Evolutionary conservation across 2,113 vertebrate species (phyloP), one percentile per base, ranked within the genome.

Genomic region (Rhinopithecus roxellana): DNA sequence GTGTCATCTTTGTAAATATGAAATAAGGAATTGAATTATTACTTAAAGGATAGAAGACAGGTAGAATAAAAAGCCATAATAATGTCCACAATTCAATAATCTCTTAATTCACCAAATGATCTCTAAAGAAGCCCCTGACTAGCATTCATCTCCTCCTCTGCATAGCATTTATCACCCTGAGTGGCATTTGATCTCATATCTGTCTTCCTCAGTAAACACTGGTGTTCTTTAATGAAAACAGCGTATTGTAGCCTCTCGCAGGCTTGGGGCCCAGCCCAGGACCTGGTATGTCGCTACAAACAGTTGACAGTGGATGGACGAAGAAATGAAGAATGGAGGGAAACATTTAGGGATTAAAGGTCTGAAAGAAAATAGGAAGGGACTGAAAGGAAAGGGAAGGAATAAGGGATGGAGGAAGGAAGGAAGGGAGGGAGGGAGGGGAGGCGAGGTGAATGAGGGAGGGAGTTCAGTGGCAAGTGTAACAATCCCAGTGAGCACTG

Each of bases 361-460:
- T 23, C n/a, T 27, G 35, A 32, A 90, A 74, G 86, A 50, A 79
- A 72, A 22, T 25, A 18, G 23, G 9, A 13, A n/a, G 1, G 20
- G 9, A 48, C 27, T 32, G 61, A 64, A 30, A 4, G 13, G 6
- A 5, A 35, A 45, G 9, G 8, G 27, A 10, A 25, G 16, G 27
- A 70, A 18, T 9, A 8, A 35, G 8, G 23, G 25, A 50, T 64
- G 25, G 11, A 6, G 32, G 7, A 7, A 38, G 27, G 17, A 17
- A 74, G 40, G 18, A 3, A 35, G 32, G 64, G 0, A 17, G 43
- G 9, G 8, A 43, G 1, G 35, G 6, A 20, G 18, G 4, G 22
- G 27, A 10, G 13, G 14, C 5, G 4, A 45, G 35, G 7, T 50
- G 45, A 45, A 5, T 25, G 48, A 52, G 11, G 18, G 17, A 83